A percentile compares a stretch with the other conserved stretches of the same genome.
Evolutionary conservation across 2,797 vertebrate species (phyloP).

Genomic region (Aulostomus chinensis): DNA sequence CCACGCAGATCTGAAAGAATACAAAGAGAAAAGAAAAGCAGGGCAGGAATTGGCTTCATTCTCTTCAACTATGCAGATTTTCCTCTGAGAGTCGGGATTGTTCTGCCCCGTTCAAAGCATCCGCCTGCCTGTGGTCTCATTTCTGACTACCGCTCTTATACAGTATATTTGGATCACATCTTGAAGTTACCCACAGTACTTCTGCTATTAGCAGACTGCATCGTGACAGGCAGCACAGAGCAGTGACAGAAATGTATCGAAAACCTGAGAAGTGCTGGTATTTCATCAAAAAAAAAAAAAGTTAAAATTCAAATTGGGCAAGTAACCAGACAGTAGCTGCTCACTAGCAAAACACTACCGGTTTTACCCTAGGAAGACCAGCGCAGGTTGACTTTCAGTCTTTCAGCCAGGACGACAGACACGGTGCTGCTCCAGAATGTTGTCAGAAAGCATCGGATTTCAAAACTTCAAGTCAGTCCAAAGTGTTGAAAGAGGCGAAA

Average conservation of each 20-base stretch:
- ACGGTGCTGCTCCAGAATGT: no score
- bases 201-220: constrained; percentile 12
- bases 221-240: constrained; percentile 1
- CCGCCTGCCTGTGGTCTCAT: constrained; percentile 40
- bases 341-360: no score
- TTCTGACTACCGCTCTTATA: constrained; percentile 30
- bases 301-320: no score
- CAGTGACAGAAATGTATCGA: no score
- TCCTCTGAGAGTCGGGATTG: constrained; percentile 44
- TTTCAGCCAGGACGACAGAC: no score
- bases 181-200: constrained; percentile 15
- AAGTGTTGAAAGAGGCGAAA: no score
- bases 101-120: constrained; percentile 51
- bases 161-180: constrained; percentile 43
- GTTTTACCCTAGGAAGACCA: no score
- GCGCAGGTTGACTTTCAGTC: no score
- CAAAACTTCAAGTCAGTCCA: no score
- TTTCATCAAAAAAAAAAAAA: no score
- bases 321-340: no score
- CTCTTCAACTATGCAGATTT: constrained; percentile 23
- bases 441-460: no score
- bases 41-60: constrained; percentile 33
- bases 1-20: constrained; percentile 55
- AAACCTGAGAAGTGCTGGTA: neutral
- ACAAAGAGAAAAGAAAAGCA: constrained; percentile 45